Evolutionary conservation across 2,888 invertebrate species (phyloP), one percentile per base, ranked within the genome.

Genomic region (Rhimphoctona megacephalus): DNA sequence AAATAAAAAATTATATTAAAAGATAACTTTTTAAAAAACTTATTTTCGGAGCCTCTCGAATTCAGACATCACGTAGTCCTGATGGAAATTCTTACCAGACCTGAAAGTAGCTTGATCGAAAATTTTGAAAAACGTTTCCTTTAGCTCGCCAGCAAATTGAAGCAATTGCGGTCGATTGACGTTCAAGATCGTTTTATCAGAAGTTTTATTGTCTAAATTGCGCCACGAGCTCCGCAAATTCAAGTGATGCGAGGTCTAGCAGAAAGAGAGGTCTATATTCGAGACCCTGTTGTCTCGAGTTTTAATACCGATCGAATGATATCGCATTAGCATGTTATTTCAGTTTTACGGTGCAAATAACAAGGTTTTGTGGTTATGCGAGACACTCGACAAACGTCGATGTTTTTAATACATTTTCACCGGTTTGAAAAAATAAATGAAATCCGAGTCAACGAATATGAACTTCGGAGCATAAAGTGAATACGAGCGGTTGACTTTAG

Each of bases 141-240:
- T n/a, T 7, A 9, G 46, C 30, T 17, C n/a, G 36, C 4, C 14
- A 30, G 74, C 72, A 43, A 77, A 30, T 69, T n/a, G 64, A n/a
- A 67, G 30, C 72, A 83, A 86, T 86, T 83, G 61, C 17, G 11
- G 22, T 81, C 39, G 66, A 86, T 86, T 76, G 76, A 36, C 8
- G 49, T 46, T 80, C 76, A 77, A 81, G 67, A 61, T 66, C 57
- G 19, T 69, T 36, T 9, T 25, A 17, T 9, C 19, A 22, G 19
- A 14, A 83, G 64, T 69, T 83, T 80, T 30, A 73, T 83, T 73
- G 67, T 17, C 14, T 30, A 33, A 64, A 70, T 70, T 25, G 19
- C 64, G 33, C 46, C 14, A 30, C 25, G 70, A 57, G 36, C 14
- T 64, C 43, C 22, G 54, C 30, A 22, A 66, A 17, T 19, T 52